Evolutionary conservation across 2,888 invertebrate species (phyloP), one percentile per base, ranked within the genome.

Genomic region (Hofmannophila pseudospretella): DNA sequence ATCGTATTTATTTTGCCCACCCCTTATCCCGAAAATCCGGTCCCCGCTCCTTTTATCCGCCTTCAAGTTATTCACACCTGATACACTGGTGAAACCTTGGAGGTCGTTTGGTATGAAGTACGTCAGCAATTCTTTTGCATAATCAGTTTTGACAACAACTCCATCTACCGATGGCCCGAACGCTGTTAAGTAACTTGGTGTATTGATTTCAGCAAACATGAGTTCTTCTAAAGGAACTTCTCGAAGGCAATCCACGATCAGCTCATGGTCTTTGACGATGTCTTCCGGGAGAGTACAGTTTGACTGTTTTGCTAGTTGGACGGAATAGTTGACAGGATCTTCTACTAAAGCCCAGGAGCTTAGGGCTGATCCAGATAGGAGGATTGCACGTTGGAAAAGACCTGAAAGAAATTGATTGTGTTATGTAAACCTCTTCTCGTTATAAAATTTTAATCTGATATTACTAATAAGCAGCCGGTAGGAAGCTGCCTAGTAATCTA

Each of bases 121-220:
- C 4, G 93, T 93, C 10, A 93, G 85, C 5, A 93, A 80, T 62
- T 94, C 93, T 69, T 94, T 94, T 34, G 94, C 94, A 63, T 94
- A 94, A 70, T 95, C 95, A 20, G 94, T 92, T 79, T 94, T 93
- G 50, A 98, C 96, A 41, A 98, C 96, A 37, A 97, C 96, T 34
- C 96, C 97, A 67, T 97, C 97, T 28, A 97, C 95, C 57, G 96
- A 96, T 0, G 97, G 97, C 0, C 97, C 98, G 60, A 97, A 98
- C 0, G 95, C 93, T 45, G 93, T 94, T 32, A 96, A 79, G 67
- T 94, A 95, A 36, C 93, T 93, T 0, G 95, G 95, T 3, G 94
- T 92, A 44, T 89, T 90, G 34, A 94, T 92, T 61, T 94, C 94
- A 1, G 93, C 93, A 4, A 89, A 88, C 82, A 94, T 91, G 3